Evolutionary conservation across 1,140 invertebrate genomes (phyloP).

Genomic region (Drosophila subobscura): DNA sequence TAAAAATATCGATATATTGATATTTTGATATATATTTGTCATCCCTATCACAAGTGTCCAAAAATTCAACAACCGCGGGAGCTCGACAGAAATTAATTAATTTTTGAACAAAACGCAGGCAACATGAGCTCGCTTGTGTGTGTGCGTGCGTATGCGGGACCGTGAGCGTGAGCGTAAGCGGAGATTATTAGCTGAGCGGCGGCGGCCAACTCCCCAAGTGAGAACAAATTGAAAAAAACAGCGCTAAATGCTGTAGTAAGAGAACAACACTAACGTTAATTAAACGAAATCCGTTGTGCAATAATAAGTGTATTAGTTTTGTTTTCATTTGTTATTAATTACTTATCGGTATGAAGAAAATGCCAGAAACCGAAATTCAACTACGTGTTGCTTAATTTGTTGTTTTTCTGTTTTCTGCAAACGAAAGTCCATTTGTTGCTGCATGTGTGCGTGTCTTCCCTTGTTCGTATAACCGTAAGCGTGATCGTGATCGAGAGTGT

Average conservation of each 20-base stretch:
- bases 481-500: conserved; percentile 22
- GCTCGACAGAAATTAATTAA: background rate
- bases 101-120: conserved; percentile 1
- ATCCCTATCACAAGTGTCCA: too few relatives aligned
- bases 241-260: conserved; percentile 31
- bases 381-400: conserved; percentile 67
- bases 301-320: conserved; percentile 17
- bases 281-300: conserved; percentile 40
- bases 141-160: conserved; percentile 39
- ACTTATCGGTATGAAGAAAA: conserved; percentile 41
- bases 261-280: conserved; percentile 7
- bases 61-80: conserved; percentile 6
- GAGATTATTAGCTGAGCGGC: conserved; percentile 49
- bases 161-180: conserved; percentile 52
- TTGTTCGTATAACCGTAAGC: too few relatives aligned
- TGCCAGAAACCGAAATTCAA: conserved; percentile 42
- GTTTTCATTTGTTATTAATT: conserved; percentile 24
- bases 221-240: conserved; percentile 58
- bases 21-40: too few relatives aligned
- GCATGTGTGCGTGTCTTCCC: conserved; percentile 38
- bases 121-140: conserved; percentile 21
- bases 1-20: too few relatives aligned
- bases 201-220: conserved; percentile 74
- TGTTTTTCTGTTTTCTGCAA: conserved; percentile 64
- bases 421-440: conserved; percentile 61